Evolutionary conservation across 2,113 vertebrate species (phyloP).

Genomic region (Trochalopteron elliotii): DNA sequence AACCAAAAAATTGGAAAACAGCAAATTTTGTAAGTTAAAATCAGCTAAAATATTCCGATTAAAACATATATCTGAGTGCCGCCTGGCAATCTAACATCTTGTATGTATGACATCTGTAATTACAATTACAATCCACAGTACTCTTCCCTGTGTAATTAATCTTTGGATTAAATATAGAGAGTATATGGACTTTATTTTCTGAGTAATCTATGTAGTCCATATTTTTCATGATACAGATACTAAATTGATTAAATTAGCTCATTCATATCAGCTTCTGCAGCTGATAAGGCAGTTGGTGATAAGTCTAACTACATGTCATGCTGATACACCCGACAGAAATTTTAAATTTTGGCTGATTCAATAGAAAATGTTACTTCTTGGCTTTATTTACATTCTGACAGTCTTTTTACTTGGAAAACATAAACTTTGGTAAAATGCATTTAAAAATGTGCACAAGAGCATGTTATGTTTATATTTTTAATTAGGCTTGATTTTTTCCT

Average conservation of each 20-base stretch:
- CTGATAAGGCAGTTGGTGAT: background rate
- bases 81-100: background rate
- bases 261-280: background rate
- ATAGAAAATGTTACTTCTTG: background rate
- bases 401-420: background rate
- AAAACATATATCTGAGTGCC: background rate
- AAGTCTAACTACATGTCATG: background rate
- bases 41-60: background rate
- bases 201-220: background rate
- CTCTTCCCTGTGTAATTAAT: background rate
- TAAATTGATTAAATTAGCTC: background rate
- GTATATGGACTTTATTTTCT: background rate
- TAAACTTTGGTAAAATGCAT: background rate
- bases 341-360: background rate
- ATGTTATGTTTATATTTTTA: background rate
- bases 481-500: background rate
- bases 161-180: background rate
- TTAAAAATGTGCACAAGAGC: background rate
- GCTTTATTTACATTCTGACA: background rate
- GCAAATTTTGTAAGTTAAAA: background rate
- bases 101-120: background rate
- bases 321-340: background rate
- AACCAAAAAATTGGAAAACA: background rate
- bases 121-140: background rate
- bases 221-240: background rate